Base-by-base conservation (phyloP, 2,113 vertebrate genomes). In the Alethe castanea region DNA sequence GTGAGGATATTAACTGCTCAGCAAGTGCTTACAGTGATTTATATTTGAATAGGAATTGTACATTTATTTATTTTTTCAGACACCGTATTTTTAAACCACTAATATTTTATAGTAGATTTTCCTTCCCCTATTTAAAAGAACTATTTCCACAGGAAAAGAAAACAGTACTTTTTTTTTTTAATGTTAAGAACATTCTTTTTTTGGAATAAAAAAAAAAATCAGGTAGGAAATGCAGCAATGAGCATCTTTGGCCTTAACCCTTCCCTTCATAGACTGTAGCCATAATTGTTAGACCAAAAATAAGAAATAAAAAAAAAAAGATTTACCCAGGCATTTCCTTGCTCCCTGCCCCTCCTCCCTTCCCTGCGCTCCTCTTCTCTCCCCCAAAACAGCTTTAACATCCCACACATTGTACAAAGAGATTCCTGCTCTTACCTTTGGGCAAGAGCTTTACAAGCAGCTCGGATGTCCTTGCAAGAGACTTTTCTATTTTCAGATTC, bases 51-150 rank as follows among this genome's bases (percentile, higher is more conserved):
- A 92, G 95, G 76, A 94, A 96, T 83, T 96, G 95, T 96, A 95
- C 95, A 93, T 93, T 92, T 96, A 97, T 97, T 97, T 97, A 97
- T 97, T 97, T 96, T 95, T 96, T 93, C 96, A 96, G 92, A 94
- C 94, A 93, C 47, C 92, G 2, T 96, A 93, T 96, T 96, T 97
- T 96, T 97, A 96, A 96, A 90, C 85, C 88, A 94, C 96, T 95
- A 81, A 95, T 96, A 73, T 95, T 95, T 96, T 97, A 92, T 96
- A 96, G 90, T 56, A 93, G 76, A 93, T 83, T 78, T 86, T 91
- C 93, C 90, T 93, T 77, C 92, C 96, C 87, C 88, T 96, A 96
- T 96, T 96, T 95, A 96, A 96, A 96, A 96, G 85, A 93, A 81
- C 67, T 95, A 83, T 88, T 93, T 94, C 90, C 94, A 83, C 1